Conservation (phyloP, 2,797 vertebrate genomes). For the Sebastiscus tertius region DNA sequence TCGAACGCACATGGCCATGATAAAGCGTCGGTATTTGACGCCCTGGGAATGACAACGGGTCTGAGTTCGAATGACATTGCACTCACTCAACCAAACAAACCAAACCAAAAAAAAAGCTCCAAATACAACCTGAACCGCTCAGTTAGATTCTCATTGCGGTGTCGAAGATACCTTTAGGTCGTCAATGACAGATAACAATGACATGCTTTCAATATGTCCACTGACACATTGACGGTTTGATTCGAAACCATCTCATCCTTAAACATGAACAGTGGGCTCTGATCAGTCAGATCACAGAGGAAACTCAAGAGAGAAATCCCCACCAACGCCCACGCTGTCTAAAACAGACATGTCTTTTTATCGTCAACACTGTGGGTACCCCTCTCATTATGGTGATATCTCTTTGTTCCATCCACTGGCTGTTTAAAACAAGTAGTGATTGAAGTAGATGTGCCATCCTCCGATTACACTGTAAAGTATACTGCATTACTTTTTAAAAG, state of each 20-base stretch:
- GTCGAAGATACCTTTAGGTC: not conserved
- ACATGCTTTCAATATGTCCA: slow-evolving; percentile 29
- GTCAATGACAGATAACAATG: not conserved
- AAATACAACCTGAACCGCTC: not conserved
- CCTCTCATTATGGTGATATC: slow-evolving; percentile 20
- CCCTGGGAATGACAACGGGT: too few relatives aligned
- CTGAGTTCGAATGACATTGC: not conserved
- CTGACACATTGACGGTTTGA: slow-evolving; percentile 26
- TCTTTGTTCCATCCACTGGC: slow-evolving; percentile 15
- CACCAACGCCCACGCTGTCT: slow-evolving; percentile 41
- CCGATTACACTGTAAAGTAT: not conserved
- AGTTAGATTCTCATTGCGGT: not conserved
- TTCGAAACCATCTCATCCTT: slow-evolving; percentile 53
- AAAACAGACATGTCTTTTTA: slow-evolving; percentile 41
- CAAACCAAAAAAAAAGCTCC: not conserved
- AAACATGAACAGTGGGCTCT: slow-evolving; percentile 51
- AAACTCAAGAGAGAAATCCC: slow-evolving; percentile 53
- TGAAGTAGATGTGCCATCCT: not conserved
- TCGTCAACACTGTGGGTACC: slow-evolving; percentile 33
- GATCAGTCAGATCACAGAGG: slow-evolving; percentile 61
- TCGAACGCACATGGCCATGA: too few relatives aligned
- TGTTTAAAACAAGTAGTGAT: not conserved
- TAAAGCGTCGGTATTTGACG: too few relatives aligned
- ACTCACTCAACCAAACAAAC: not conserved
- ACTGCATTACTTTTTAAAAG: not conserved